Base-by-base conservation (phyloP, 2,113 vertebrate species). In the Phaethon lepturus region DNA sequence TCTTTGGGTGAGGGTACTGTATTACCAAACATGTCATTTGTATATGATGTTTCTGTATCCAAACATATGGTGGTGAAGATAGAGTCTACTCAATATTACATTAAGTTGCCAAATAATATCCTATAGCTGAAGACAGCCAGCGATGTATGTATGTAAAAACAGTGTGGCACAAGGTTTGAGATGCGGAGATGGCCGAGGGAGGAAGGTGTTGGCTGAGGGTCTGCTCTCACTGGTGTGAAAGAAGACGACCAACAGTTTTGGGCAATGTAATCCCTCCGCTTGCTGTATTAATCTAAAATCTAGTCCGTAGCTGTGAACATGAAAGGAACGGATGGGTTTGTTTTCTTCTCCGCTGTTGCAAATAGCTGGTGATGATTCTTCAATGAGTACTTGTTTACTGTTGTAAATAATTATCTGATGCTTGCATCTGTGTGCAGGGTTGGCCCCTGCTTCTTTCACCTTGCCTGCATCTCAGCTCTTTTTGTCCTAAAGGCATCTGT, bases 401-500 rank as follows among this genome's bases (percentile, higher is more conserved):
- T 63, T 94, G 89, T 93, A 80, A 84, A 31, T 52, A 62, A 63
- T 95, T 66, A 90, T 90, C 67, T 91, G 42, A 29, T 84, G 67
- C 58, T 93, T 86, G 50, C 69, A 66, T 95, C 89, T 85, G 64
- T 86, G 73, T 56, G 15, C 2, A n/a, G 20, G n/a, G 3, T 58
- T 91, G 77, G 77, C 58, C 33, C 9, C 28, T 25, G 60, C n/a
- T 84, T 91, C 79, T 92, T 95, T 76, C 91, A 95, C 86, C 89
- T 93, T 91, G 66, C 62, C 69, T 80, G n/a, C 25, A 35, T 91
- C 60, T 87, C 20, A 0, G 62, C 53, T 91, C 29, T 82, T 93
- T 91, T 93, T 94, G 93, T 94, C 77, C 67, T 88, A 45, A 83
- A 71, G 77, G 87, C 94, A 80, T 96, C 91, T 83, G 53, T 90